Evolutionary conservation across 2,888 invertebrate species (phyloP).

Genomic region (Mantis religiosa): DNA sequence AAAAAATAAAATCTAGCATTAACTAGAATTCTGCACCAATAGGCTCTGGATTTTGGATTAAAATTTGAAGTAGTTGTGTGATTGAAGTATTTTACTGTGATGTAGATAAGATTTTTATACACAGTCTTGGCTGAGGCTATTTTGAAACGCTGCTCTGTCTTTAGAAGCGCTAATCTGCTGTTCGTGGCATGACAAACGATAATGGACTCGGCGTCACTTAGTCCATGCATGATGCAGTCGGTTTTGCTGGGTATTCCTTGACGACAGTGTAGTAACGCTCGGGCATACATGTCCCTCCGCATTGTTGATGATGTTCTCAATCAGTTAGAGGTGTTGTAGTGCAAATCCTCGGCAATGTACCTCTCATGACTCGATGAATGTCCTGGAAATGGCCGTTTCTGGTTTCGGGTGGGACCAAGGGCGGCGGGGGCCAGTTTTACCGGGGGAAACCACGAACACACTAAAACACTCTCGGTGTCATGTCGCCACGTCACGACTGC

Average conservation of each 20-base stretch:
- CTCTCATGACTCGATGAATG: conserved; percentile 1
- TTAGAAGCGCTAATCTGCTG: background rate
- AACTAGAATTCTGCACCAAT: too few relatives aligned
- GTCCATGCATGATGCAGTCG: background rate
- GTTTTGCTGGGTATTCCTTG: background rate
- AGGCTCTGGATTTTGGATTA: too few relatives aligned
- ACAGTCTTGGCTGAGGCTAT: too few relatives aligned
- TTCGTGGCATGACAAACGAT: background rate
- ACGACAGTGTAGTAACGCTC: background rate
- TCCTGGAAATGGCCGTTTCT: conserved; percentile 2
- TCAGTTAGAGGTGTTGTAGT: background rate
- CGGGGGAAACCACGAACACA: background rate
- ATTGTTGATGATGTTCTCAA: background rate
- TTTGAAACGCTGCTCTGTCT: background rate
- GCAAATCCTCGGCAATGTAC: background rate
- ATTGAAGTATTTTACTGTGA: too few relatives aligned
- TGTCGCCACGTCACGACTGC: background rate
- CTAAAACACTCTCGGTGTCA: background rate
- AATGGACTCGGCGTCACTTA: background rate
- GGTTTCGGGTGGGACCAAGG: background rate
- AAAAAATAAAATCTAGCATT: too few relatives aligned
- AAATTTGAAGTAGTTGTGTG: too few relatives aligned
- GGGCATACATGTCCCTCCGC: background rate
- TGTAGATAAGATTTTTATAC: too few relatives aligned
- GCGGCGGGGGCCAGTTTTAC: background rate